These are phyloP conservation scores for Acanthococcus lagerstroemiae DNA, from an alignment of 2,888 invertebrate genomes.

Conservation along the genomic window DNA sequence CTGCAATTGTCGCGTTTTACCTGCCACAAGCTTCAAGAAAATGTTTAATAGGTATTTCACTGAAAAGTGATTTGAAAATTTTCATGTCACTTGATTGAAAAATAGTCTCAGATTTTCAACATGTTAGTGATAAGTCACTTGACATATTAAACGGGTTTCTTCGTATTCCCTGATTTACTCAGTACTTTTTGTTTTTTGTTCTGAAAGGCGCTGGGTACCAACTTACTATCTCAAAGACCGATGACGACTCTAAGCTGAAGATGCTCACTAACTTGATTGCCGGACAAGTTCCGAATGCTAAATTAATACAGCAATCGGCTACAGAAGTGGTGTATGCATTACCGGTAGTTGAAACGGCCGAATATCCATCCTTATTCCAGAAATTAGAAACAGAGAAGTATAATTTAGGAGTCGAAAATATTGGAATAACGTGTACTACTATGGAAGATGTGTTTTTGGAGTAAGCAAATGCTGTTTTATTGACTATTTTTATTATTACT, in stretches of 20 bases:
- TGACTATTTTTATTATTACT: too few species aligned
- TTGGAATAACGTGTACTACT: slow-evolving; percentile 76
- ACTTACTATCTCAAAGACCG: slow-evolving; percentile 46
- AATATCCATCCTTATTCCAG: slow-evolving; percentile 53
- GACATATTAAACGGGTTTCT: too few species aligned
- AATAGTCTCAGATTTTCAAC: too few species aligned
- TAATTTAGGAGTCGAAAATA: slow-evolving; percentile 57
- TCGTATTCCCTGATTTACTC: too few species aligned
- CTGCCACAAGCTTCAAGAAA: too few species aligned
- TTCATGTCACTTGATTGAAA: too few species aligned
- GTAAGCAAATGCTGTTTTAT: slow-evolving; percentile 46
- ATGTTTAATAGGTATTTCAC: too few species aligned
- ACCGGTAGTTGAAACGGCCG: slow-evolving; percentile 47
- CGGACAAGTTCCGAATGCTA: slow-evolving; percentile 42
- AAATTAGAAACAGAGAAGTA: slow-evolving; percentile 52
- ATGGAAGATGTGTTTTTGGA: slow-evolving; percentile 86
- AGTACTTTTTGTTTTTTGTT: too few species aligned
- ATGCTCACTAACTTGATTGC: slow-evolving; percentile 39
- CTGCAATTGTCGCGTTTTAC: too few species aligned
- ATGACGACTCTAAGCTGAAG: slow-evolving; percentile 3
- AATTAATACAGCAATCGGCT: slow-evolving; percentile 42
- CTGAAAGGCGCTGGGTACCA: slow-evolving; percentile 62
- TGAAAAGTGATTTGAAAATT: too few species aligned
- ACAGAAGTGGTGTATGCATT: slow-evolving; percentile 47
- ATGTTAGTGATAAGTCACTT: too few species aligned